Evolutionary conservation across 30 jellyfish, hydroid and myxozoan species (phyloP).

Genomic region (Turritopsis dohrnii): DNA sequence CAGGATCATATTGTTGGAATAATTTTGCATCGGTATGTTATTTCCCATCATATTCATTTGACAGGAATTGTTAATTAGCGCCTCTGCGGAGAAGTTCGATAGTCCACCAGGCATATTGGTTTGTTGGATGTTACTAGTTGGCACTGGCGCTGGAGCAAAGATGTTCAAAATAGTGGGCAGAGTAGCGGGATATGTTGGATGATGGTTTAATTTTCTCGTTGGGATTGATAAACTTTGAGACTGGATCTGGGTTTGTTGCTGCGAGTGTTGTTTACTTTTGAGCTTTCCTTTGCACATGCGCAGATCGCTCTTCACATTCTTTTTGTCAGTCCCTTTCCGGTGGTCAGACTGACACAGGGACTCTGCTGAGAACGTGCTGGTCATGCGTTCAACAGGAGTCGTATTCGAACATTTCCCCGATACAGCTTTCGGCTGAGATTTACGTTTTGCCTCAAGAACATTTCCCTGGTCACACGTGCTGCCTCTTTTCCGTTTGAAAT

Average conservation of each 20-base stretch:
- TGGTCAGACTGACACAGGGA: conserved; percentile 30
- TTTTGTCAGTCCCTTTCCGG: background rate
- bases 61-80: conserved; percentile 57
- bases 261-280: background rate
- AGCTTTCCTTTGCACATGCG: background rate
- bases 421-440: background rate
- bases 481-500: conserved; percentile 21
- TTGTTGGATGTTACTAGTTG: conserved; percentile 50
- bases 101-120: conserved; percentile 45
- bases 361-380: conserved; percentile 33
- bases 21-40: conserved; percentile 12
- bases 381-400: background rate
- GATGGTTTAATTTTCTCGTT: conserved; percentile 19
- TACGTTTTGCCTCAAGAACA: background rate
- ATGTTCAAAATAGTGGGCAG: conserved; percentile 86
- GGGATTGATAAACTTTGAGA: background rate
- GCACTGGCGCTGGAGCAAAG: conserved; percentile 88
- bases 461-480: background rate
- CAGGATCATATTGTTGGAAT: conserved; percentile 30
- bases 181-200: conserved; percentile 15
- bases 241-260: background rate
- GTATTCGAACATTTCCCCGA: background rate
- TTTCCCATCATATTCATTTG: conserved; percentile 10
- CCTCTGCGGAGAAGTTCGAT: conserved; percentile 89
- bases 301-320: background rate